phyloP scores from a whole-genome alignment of 2,113 vertebrate species.

The Salvelinus alpinus region DNA sequence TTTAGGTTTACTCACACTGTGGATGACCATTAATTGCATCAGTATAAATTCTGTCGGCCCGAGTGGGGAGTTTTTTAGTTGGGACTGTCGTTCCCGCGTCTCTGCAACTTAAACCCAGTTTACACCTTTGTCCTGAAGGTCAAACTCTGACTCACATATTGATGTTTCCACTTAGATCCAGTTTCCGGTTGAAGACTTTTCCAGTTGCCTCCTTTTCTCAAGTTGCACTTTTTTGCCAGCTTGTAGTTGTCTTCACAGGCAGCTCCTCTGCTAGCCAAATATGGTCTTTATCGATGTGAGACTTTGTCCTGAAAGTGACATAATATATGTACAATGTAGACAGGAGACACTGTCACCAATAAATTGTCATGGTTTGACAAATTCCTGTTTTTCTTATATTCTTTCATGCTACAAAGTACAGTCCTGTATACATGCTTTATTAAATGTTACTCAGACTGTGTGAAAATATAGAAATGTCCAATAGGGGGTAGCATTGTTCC shows the following conservation, averaged over 20 bases:
- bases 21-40: neutral
- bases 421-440: neutral
- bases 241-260: neutral
- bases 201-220: neutral
- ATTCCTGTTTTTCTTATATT: neutral
- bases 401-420: neutral
- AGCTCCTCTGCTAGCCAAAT: neutral
- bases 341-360: neutral
- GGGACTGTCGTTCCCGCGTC: neutral
- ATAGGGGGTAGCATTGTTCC: constrained; percentile 62
- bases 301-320: too few relatives aligned
- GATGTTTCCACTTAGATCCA: neutral
- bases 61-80: neutral
- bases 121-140: neutral
- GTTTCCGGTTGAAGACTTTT: neutral
- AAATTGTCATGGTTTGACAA: neutral
- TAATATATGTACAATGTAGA: too few relatives aligned
- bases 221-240: neutral
- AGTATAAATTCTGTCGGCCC: neutral
- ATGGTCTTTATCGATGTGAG: too few relatives aligned
- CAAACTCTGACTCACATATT: neutral
- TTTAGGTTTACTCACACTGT: neutral
- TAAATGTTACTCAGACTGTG: neutral
- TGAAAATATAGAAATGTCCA: constrained; percentile 31
- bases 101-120: too few relatives aligned